Evolutionary conservation across 2,113 vertebrate genomes (phyloP), one percentile per base, ranked within the genome.

Genomic region (Caranx melampygus): DNA sequence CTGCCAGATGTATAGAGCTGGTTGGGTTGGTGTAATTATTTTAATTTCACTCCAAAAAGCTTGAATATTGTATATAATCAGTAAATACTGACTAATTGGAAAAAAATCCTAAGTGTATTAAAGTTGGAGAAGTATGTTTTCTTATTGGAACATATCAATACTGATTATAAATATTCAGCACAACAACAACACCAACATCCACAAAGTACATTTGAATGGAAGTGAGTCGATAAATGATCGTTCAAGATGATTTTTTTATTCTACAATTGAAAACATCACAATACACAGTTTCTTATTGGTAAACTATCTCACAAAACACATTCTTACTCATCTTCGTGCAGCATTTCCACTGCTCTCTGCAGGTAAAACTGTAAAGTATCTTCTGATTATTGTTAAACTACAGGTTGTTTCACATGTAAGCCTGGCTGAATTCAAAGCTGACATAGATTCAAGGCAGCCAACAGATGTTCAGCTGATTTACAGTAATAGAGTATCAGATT

Each of bases 221-320:
- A 59, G 69, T 0, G 12, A 75, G 49, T 45, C 64, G 33, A 44
- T 12, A 55, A 51, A 7, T 18, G 33, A 69, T 69, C 58, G 88
- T 85, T 81, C 64, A 83, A 75, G 45, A 79, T 83, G 44, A 87
- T 93, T 92, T 93, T 93, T 90, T 92, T 91, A 77, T 78, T 75
- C 79, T 87, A 91, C 85, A 90, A 37, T 71, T 10, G 20, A 81
- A 91, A 90, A 89, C 79, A 76, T 75, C 88, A 93, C 88, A 86
- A 80, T 59, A 86, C 84, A 90, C 55, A 81, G 81, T 61, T 77
- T 75, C 74, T 77, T 74, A 79, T 81, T 7, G 7, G 26, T 76
- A 65, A 87, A 80, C 61, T 83, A 70, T 67, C 74, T 59, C 70
- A 88, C 79, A 82, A 82, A 84, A 83, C 78, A 88, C 44, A 70